Base-by-base conservation (phyloP, 1,140 invertebrate genomes). In the Gonatopus flavifemur region DNA sequence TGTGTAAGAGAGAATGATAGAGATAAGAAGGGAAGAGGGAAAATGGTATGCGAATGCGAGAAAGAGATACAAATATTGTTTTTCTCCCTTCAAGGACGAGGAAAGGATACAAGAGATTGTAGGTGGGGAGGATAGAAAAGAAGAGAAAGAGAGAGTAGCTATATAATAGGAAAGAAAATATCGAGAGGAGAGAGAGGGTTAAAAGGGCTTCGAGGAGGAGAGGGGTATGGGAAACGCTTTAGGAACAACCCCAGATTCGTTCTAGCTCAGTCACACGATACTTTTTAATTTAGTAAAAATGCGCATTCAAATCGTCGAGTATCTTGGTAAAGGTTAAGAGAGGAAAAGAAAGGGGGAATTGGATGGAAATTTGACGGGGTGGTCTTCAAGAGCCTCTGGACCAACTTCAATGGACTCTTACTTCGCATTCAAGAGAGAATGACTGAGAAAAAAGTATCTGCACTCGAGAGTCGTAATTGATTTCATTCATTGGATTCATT, bases 231-330 rank as follows among this genome's bases (percentile, higher is more conserved):
- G 67, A 74, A n/a, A 74, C 67, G 66, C 62, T 76, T 74, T 68
- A 68, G 53, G 69, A 63, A 53, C 54, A 59, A 61, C 55, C 51
- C 64, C 59, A 48, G n/a, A n/a, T n/a, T 49, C 61, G 49, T 69
- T 71, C 62, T 64, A 62, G 64, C 64, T 55, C 70, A 73, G 68
- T 76, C 67, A 69, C 68, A 75, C 67, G 72, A 74, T 76, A 74
- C 72, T 76, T 77, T 76, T 76, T 78, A 78, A 77, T 76, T 77
- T 75, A 73, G 65, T 73, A 73, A 78, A 76, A 78, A 76, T 77
- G 70, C 66, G 64, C 71, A 71, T 76, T 77, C 73, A 67, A 70
- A 55, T 57, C 59, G 60, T 68, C 59, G 62, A 70, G 62, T 70
- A 59, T 43, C 59, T 54, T 33, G 20, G 56, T n/a, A n/a, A n/a